Base-by-base conservation (phyloP, 2,797 vertebrate species). In the Mus minutoides region DNA sequence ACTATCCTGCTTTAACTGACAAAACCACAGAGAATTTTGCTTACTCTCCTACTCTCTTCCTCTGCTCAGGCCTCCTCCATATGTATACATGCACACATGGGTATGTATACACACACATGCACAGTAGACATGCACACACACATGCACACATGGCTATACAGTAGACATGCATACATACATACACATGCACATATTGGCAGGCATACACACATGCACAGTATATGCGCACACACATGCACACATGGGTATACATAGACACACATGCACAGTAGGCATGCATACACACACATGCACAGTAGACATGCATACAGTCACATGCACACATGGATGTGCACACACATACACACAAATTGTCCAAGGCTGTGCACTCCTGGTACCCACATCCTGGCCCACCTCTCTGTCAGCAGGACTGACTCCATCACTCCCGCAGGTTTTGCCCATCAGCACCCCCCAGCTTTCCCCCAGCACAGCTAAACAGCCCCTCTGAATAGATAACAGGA, bases 321-420 rank as follows among this genome's bases (percentile, higher is more conserved):
- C 2, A 7, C 75, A 8, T 11, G 16, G 6, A 2, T 19, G 2
- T 52, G 14, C 56, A 22, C 34, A 24, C 24, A 0, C 40, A 37
- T 12, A 67, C 16, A 46, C 2, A 2, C 56, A 2, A 0, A 12
- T 64, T 6, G 78, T 11, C 75, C 78, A 7, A 0, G n/a, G 75
- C 90, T 76, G 40, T 85, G 82, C 49, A 2, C 14, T 29, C 75
- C 69, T 16, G 37, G 71, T 49, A 46, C 80, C 85, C 56, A 7
- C 58, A n/a, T 40, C 34, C 62, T 46, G 8, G 1, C 37, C 85
- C 58, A 24, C 52, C 40, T 71, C 46, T 8, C 0, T 8, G 91
- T 97, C 96, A 97, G 96, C 96, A 31, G 95, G 96, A 84, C 96
- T 97, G 97, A 97, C 94, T 56, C 7, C 13, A 5, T 49, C 0